A percentile compares a stretch with the other conserved stretches of the same genome.
Conservation (phyloP, 2,888 invertebrate species). For the Leptopilina myrica region DNA sequence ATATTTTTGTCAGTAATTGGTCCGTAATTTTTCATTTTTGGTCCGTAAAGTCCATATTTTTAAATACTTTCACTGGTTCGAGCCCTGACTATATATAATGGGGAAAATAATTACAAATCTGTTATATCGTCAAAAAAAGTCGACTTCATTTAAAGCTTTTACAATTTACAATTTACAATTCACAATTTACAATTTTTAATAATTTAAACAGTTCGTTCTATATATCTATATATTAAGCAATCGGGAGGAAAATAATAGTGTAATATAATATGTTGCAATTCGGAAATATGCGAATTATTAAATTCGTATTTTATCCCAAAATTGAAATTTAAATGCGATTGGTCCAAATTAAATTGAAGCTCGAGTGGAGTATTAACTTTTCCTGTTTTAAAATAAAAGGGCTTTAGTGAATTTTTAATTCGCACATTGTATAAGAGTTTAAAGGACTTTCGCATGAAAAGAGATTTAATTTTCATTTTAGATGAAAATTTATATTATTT, state of each 20-base stretch:
- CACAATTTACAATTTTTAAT: too few species aligned
- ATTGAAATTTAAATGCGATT: conserved; percentile 22
- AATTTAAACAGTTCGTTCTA: too few species aligned
- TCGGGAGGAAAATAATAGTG: too few species aligned
- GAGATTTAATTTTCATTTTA: neutral
- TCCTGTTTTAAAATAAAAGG: conserved; percentile 19
- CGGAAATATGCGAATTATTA: neutral
- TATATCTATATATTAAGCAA: too few species aligned
- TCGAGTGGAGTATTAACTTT: neutral
- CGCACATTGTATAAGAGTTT: neutral
- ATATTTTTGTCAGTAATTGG: too few species aligned
- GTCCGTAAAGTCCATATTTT: too few species aligned
- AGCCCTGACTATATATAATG: too few species aligned
- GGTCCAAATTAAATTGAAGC: conserved; percentile 14
- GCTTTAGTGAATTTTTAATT: conserved; percentile 18
- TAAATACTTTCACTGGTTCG: too few species aligned
- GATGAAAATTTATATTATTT: neutral
- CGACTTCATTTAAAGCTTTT: too few species aligned
- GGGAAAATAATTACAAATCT: neutral
- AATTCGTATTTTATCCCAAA: conserved; percentile 7
- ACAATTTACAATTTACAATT: too few species aligned
- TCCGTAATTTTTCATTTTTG: too few species aligned
- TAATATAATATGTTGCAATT: neutral
- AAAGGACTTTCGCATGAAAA: conserved; percentile 6
- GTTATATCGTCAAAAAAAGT: too few species aligned